Evolutionary conservation across 2,797 vertebrate genomes (phyloP), one percentile per base, ranked within the genome.

Genomic region (Chelidonichthys spinosus): DNA sequence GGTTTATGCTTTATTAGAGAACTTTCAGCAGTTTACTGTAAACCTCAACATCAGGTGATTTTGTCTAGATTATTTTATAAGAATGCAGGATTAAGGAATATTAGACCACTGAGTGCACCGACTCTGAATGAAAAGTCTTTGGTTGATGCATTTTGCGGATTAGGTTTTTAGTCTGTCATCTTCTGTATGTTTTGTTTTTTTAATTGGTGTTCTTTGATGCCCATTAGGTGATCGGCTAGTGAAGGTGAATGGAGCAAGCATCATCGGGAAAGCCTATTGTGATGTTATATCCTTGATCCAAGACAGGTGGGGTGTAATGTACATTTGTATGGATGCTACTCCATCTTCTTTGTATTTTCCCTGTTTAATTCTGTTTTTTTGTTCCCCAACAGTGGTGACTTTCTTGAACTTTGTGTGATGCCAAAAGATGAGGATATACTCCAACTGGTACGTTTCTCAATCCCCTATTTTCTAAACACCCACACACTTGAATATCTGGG

Each of bases 371-470:
- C 0, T 69, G 25, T 25, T 25, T 25, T 47, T 53, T 54, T 64
- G 18, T 76, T 79, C 17, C 33, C 42, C 89, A 95, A 78, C 92
- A 99, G 98, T 90, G 97, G 96, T 64, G 94, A 95, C 37, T 91
- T 96, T 74, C 93, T 99, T 86, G 97, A 98, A 85, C 96, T 99
- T 84, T 98, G 97, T 83, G 97, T 99, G 79, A 99, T 99, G 98
- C 98, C 98, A 87, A 99, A 99, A 95, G 98, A 99, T 75, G 98
- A 99, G 87, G 98, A 99, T 81, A 98, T 99, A 77, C 95, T 99
- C 70, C 98, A 99, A 39, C 86, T 99, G 96, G 98, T 99, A 95
- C 93, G 96, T 91, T 72, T 72, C 43, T 14, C 6, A 42, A 2
- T 59, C 18, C 25, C 25, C 5, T 35, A 0, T 40, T 63, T 47